phyloP scores from a whole-genome alignment of 2,113 vertebrate species.

The Nicator chloris region DNA sequence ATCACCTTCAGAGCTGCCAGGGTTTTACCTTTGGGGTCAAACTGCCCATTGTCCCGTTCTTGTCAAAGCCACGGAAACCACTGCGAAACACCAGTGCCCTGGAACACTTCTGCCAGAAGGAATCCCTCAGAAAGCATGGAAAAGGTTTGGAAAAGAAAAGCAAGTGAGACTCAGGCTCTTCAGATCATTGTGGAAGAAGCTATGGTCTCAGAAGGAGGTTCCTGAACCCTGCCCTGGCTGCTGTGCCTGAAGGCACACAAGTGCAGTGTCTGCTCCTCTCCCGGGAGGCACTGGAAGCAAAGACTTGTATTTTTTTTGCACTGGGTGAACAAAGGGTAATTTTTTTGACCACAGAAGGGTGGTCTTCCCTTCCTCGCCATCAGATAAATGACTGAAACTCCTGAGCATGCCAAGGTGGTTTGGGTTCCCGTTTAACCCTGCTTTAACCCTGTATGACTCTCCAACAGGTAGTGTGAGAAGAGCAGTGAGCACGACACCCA shows the following conservation, averaged over 20 bases:
- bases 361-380: background rate
- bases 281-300: background rate
- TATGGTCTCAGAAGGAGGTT: background rate
- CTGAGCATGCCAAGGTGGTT: background rate
- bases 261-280: background rate
- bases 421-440: background rate
- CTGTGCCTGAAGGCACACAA: background rate
- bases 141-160: background rate
- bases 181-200: background rate
- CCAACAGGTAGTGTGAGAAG: background rate
- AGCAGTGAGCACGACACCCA: background rate
- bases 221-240: background rate
- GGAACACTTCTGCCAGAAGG: background rate
- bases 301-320: background rate
- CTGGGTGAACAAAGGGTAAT: background rate
- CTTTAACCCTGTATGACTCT: background rate
- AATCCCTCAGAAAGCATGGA: background rate
- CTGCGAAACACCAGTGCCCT: background rate
- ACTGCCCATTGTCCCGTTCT: background rate
- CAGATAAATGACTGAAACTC: background rate
- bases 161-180: background rate
- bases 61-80: background rate
- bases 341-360: background rate
- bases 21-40: background rate
- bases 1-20: background rate